phyloP scores from a whole-genome alignment of 2,797 vertebrate species.

The Australoheros facetus region DNA sequence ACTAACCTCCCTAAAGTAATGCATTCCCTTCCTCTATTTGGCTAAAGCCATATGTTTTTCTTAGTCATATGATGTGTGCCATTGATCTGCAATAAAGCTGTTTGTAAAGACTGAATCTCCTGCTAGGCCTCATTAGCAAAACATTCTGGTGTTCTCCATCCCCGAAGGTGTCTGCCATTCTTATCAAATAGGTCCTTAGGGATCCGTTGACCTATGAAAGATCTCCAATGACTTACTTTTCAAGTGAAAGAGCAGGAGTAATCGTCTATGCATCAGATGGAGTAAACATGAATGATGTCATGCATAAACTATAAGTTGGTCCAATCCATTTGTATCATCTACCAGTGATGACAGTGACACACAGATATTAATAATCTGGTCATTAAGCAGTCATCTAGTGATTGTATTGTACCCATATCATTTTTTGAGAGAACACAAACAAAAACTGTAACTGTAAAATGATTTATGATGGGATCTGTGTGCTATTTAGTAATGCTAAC shows the following conservation, averaged over 20 bases:
- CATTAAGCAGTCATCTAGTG: neutral
- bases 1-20: conserved; percentile 22
- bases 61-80: conserved; percentile 19
- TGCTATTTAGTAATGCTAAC: neutral
- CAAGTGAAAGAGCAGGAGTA: conserved; percentile 50
- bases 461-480: neutral
- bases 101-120: conserved; percentile 76
- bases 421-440: neutral
- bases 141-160: conserved; percentile 71
- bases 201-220: conserved; percentile 82
- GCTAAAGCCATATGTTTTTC: conserved; percentile 38
- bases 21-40: conserved; percentile 51
- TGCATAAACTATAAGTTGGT: neutral
- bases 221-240: conserved; percentile 70
- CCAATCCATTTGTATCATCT: neutral
- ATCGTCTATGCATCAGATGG: conserved; percentile 29
- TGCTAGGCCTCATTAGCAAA: conserved; percentile 81
- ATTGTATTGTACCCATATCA: neutral
- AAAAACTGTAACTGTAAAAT: neutral
- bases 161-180: conserved; percentile 72
- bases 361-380: neutral
- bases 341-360: neutral
- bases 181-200: conserved; percentile 65
- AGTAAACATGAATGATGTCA: conserved; percentile 55
- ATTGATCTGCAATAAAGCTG: conserved; percentile 62